These are phyloP conservation scores for Gryllus longicercus DNA, from an alignment of 2,888 invertebrate genomes.

Conservation along the genomic window DNA sequence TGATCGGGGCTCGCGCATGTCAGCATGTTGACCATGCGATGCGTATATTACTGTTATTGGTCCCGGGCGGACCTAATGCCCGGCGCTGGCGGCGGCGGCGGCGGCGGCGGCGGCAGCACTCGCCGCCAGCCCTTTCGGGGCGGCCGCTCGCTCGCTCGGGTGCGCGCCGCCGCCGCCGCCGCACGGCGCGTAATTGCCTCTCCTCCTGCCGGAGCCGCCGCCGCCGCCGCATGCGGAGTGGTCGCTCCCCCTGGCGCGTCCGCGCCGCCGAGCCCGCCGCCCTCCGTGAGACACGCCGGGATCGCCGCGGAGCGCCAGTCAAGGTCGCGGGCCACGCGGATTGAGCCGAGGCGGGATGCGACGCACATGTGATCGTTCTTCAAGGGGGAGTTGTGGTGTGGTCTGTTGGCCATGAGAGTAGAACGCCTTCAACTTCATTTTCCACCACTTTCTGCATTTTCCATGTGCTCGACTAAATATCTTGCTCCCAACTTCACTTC, in stretches of 20 bases:
- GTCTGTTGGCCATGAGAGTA: too few relatives aligned
- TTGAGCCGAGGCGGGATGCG: too few relatives aligned
- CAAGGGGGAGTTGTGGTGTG: too few relatives aligned
- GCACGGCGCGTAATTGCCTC: background rate
- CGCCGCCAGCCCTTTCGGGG: slow-evolving; percentile 5
- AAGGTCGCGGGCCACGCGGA: too few relatives aligned
- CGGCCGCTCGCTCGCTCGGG: background rate
- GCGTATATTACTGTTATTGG: slow-evolving; percentile 17
- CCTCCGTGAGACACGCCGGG: background rate
- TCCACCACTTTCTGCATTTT: too few relatives aligned
- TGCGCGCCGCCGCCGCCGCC: background rate
- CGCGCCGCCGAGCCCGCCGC: background rate
- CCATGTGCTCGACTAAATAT: too few relatives aligned
- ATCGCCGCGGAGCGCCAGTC: background rate
- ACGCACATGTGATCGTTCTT: too few relatives aligned
- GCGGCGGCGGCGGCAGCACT: background rate
- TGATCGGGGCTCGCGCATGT: slow-evolving; percentile 26
- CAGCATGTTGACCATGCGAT: slow-evolving; percentile 22
- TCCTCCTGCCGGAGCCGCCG: background rate
- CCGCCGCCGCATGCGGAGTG: background rate
- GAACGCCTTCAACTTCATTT: too few relatives aligned
- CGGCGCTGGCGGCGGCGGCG: background rate
- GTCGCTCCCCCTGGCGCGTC: background rate
- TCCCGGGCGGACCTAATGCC: background rate
- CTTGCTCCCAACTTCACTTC: too few relatives aligned